Base-by-base conservation (phyloP, 2,113 vertebrate species). In the Colistium nudipinnis region DNA sequence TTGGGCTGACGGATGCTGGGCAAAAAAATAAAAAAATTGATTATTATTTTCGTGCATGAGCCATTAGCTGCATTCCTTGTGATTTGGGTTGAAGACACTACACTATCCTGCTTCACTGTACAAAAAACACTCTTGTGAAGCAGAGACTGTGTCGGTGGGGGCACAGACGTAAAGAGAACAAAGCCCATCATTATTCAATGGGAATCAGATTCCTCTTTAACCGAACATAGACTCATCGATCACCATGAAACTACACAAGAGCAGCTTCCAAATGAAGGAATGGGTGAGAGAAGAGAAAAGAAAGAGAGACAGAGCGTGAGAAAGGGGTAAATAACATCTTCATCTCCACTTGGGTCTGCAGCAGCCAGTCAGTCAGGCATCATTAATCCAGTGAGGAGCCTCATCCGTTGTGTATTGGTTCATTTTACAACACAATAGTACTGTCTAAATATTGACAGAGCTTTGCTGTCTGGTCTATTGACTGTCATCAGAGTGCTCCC, bases 381-480 rank as follows among this genome's bases (percentile, higher is more conserved):
- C 86, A 88, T 91, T 90, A 90, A 91, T 92, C 88, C 88, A 84
- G 83, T 75, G 70, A 86, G 81, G 84, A 88, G 85, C 77, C 55
- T 78, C 87, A 89, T 87, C 88, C 76, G 68, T 80, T 83, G 75
- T 87, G 80, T 82, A 89, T 86, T 86, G 88, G 85, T 89, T 91
- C 82, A 87, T 89, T 92, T 89, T 89, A 92, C 82, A 85, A 85
- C 81, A 88, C 81, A 70, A 76, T 59, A 80, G 74, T 75, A 76
- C 76, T 88, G 85, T 90, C 88, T 88, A 88, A 90, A 91, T 89
- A 93, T 92, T 90, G 92, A 91, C 88, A 87, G 78, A 84, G 59
- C 76, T 70, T 81, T 85, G 86, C 86, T 89, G 81, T 87, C 90
- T 84, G 78, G 74, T 75, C 82, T 89, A 91, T 92, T 89, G 92